A percentile compares a stretch with the other conserved stretches of the same genome.
Conservation (phyloP, 2,113 vertebrate species). For the Laterallus jamaicensis region DNA sequence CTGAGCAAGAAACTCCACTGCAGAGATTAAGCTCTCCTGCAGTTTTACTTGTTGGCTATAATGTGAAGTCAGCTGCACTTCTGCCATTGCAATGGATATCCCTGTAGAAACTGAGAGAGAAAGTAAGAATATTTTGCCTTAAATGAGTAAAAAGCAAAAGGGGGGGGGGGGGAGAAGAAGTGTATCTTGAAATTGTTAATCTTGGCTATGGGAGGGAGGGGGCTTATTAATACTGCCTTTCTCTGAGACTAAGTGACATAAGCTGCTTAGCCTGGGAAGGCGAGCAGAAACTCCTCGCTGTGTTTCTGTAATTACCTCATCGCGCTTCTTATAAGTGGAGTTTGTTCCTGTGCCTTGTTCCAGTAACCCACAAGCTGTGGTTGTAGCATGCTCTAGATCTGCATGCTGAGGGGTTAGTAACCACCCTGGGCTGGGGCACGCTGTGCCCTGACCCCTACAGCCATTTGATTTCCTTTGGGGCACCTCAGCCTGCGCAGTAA, state of each 20-base stretch:
- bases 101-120: neutral
- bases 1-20: neutral
- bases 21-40: neutral
- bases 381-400: accelerated
- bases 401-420: accelerated
- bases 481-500: accelerated
- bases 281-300: slow-evolving; percentile 16
- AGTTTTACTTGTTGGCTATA: neutral
- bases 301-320: neutral
- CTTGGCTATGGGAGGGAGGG: neutral
- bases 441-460: neutral
- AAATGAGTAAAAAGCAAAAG: neutral
- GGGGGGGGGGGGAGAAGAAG: neutral
- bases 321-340: neutral
- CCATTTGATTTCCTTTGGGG: too few species aligned
- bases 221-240: neutral
- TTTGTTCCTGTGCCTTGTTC: neutral
- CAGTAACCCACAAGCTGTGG: neutral
- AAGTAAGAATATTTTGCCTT: neutral
- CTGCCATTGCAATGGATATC: neutral
- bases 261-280: neutral
- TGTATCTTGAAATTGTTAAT: neutral
- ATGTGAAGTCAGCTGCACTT: neutral
- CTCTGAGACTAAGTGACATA: neutral
- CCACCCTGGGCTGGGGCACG: neutral